Evolutionary conservation across 2,113 vertebrate genomes (phyloP), one percentile per base, ranked within the genome.

Genomic region (Gavialis gangeticus): DNA sequence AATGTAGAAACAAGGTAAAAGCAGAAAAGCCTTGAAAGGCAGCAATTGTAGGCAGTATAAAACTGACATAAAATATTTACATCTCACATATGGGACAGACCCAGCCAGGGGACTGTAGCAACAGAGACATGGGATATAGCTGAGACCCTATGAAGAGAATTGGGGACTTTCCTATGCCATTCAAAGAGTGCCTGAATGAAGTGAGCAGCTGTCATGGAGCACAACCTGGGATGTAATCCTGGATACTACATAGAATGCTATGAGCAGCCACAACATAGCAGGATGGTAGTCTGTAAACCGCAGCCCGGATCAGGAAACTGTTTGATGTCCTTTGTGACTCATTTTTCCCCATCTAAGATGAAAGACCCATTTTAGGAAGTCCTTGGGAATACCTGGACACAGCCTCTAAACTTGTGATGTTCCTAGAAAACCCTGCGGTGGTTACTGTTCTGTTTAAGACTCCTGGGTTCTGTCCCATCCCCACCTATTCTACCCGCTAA

Each of bases 31-130:
- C 62, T 88, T 93, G 91, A 82, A 93, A 96, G 90, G 90, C 87
- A 88, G 81, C 79, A 19, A 93, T 94, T 95, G 94, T 60, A 87
- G 73, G 93, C 88, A 82, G 79, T 75, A 89, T 87, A 83, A 79
- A 93, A 75, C 87, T 63, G 66, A 37, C 60, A 96, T 87, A 87
- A 97, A 97, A 92, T 94, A 96, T 95, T 96, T 96, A 91, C 94
- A 93, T 80, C n/a, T 83, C 62, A 3, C 62, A 63, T 82, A 93
- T 56, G 62, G 73, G 73, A 83, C 1, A 12, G 30, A 86, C 55
- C 78, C 80, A 86, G 69, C 7, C 80, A 79, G 62, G 19, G 21
- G 22, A 56, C 56, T 30, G n/a, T 24, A 2, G 28, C 54, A 30
- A 67, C 17, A n/a, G 37, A 82, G 55, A 10, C 54, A 24, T 28